phyloP scores from a whole-genome alignment of 53 echinoderm and acorn worm species.

The Echinometra lucunter region DNA sequence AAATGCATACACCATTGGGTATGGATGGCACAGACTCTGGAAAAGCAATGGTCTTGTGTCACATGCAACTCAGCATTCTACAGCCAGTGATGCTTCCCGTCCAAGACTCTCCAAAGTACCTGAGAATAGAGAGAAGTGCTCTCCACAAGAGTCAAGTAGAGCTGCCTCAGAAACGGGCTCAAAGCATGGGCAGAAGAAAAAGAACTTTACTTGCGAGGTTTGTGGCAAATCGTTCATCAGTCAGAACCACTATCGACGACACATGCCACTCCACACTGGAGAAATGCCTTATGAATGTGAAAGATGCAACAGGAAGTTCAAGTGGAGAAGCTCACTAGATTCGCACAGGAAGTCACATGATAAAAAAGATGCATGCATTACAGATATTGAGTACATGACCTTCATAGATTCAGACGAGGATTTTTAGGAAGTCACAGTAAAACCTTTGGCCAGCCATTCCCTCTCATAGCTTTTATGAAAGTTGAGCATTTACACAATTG shows the following conservation, averaged over 20 bases:
- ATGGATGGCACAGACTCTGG: background rate
- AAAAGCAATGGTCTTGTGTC: background rate
- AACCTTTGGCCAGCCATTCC: background rate
- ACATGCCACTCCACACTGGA: conserved; percentile 23
- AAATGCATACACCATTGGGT: background rate
- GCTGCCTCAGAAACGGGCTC: background rate
- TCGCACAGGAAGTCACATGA: background rate
- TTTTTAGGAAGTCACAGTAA: background rate
- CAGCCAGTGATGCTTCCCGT: background rate
- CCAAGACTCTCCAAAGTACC: background rate
- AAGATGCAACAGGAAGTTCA: conserved; percentile 32
- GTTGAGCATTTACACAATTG: background rate
- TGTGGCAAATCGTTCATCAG: background rate
- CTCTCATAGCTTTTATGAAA: background rate
- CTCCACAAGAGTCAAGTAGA: background rate
- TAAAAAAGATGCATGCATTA: background rate
- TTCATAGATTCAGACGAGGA: background rate
- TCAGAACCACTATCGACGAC: background rate
- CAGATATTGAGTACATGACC: background rate
- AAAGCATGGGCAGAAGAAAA: background rate
- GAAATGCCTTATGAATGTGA: background rate
- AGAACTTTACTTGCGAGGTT: background rate
- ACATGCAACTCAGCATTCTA: background rate
- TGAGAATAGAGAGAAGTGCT: background rate
- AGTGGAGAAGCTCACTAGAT: conserved; percentile 35